These are phyloP conservation scores for Chloroclysta siterata DNA, from an alignment of 2,888 invertebrate genomes.

Conservation along the genomic window DNA sequence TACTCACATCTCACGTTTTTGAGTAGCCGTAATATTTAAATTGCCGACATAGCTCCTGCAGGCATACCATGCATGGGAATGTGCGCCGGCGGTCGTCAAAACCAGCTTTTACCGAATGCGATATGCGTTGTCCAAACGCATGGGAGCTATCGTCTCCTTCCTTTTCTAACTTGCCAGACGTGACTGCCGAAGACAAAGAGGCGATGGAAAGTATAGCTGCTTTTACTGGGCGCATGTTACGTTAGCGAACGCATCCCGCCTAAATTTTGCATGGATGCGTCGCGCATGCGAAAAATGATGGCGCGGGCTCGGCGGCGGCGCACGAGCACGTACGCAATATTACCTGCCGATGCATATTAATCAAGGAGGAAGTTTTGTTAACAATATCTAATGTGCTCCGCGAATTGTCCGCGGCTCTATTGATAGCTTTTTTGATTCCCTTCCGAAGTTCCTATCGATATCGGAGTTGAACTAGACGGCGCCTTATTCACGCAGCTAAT, in stretches of 20 bases:
- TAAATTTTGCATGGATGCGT: constrained; percentile 84
- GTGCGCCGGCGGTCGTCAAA: constrained; percentile 77
- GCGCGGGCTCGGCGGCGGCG: constrained; percentile 61
- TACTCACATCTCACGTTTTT: constrained; percentile 83
- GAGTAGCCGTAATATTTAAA: constrained; percentile 84
- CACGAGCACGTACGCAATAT: constrained; percentile 75
- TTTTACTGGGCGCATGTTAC: constrained; percentile 72
- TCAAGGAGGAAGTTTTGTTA: constrained; percentile 83
- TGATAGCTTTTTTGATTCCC: constrained; percentile 73
- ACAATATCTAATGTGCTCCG: constrained; percentile 83
- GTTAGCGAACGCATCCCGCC: constrained; percentile 81
- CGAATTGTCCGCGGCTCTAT: constrained; percentile 73
- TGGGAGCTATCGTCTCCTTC: constrained; percentile 62
- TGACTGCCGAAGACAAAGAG: constrained; percentile 66
- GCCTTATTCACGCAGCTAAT: constrained; percentile 69
- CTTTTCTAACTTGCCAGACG: constrained; percentile 69
- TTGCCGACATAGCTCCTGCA: constrained; percentile 81
- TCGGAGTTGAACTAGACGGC: constrained; percentile 58
- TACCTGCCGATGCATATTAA: constrained; percentile 84
- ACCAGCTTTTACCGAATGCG: constrained; percentile 82
- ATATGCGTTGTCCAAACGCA: constrained; percentile 73
- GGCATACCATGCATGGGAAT: constrained; percentile 84
- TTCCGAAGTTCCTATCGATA: constrained; percentile 58
- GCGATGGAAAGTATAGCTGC: constrained; percentile 70
- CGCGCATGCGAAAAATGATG: constrained; percentile 76